Conservation (phyloP, 2,797 vertebrate genomes). For the Arrhamphus sclerolepis region DNA sequence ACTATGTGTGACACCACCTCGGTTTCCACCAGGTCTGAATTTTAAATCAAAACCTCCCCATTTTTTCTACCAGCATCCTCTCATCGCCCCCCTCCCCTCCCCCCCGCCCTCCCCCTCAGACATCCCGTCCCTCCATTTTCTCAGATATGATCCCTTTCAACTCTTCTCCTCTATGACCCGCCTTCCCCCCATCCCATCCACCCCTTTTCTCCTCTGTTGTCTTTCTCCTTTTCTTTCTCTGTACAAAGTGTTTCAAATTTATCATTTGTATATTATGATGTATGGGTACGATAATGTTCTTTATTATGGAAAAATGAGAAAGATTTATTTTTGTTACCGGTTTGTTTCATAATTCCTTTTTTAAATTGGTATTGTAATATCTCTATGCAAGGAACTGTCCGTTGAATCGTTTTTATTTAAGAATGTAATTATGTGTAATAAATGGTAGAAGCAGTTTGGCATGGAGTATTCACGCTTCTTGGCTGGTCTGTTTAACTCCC, state of each 20-base stretch:
- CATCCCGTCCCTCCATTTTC: conserved; percentile 48
- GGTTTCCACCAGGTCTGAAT: conserved; percentile 73
- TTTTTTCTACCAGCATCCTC: conserved; percentile 72
- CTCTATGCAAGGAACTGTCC: conserved; percentile 99
- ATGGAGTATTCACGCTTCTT: conserved; percentile 71
- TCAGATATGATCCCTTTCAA: conserved; percentile 62
- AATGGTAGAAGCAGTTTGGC: conserved; percentile 98
- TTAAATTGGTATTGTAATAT: conserved; percentile 99
- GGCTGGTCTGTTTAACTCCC: conserved; percentile 55
- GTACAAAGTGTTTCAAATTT: conserved; percentile 98
- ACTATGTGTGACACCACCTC: conserved; percentile 71
- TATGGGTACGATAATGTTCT: conserved; percentile 98
- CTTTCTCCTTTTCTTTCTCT: conserved; percentile 84
- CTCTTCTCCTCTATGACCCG: conserved; percentile 34
- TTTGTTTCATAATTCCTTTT: conserved; percentile 99
- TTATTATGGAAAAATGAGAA: conserved; percentile 94
- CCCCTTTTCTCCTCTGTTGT: conserved; percentile 52
- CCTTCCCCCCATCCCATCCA: conserved; percentile 1
- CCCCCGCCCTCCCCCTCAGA: conserved; percentile 8
- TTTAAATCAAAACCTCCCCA: conserved; percentile 69
- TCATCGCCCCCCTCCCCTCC: conserved; percentile 16
- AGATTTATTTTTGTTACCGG: conserved; percentile 99
- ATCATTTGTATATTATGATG: conserved; percentile 99
- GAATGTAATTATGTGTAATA: conserved; percentile 99
- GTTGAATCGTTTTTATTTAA: conserved; percentile 99